Evolutionary conservation across 2,113 vertebrate species (phyloP).

Genomic region (Psophia crepitans): DNA sequence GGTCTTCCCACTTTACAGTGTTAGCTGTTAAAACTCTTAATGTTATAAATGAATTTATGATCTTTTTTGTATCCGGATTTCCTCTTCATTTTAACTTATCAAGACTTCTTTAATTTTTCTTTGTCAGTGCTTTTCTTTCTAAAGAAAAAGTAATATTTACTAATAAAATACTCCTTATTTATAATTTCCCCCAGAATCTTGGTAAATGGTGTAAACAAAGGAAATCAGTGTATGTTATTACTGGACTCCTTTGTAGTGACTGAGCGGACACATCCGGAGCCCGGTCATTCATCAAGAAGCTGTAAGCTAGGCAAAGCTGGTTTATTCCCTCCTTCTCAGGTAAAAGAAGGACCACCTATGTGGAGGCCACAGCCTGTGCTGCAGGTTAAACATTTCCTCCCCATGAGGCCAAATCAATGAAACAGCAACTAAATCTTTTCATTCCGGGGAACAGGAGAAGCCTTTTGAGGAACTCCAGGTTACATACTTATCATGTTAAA

Average conservation of each 20-base stretch:
- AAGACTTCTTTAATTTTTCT: neutral
- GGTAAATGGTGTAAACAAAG: neutral
- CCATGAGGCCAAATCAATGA: accelerated
- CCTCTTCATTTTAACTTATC: neutral
- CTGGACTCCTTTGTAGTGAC: neutral
- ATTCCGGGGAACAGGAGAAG: neutral
- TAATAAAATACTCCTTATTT: neutral
- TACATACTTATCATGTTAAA: neutral
- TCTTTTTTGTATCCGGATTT: neutral
- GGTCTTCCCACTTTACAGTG: neutral
- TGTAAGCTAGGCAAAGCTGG: neutral
- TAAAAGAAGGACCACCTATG: neutral
- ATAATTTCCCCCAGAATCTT: neutral
- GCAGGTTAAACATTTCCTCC: neutral
- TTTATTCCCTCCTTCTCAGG: neutral
- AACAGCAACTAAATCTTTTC: neutral
- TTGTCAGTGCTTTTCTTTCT: neutral
- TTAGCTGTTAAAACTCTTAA: neutral
- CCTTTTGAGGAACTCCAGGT: neutral
- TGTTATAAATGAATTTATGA: neutral
- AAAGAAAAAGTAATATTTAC: neutral
- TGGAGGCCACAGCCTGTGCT: neutral
- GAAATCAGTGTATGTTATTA: neutral
- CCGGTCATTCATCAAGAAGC: neutral
- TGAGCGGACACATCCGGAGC: neutral